Evolutionary conservation across 2,113 vertebrate genomes (phyloP).

Genomic region (Paraplagusia blochii): DNA sequence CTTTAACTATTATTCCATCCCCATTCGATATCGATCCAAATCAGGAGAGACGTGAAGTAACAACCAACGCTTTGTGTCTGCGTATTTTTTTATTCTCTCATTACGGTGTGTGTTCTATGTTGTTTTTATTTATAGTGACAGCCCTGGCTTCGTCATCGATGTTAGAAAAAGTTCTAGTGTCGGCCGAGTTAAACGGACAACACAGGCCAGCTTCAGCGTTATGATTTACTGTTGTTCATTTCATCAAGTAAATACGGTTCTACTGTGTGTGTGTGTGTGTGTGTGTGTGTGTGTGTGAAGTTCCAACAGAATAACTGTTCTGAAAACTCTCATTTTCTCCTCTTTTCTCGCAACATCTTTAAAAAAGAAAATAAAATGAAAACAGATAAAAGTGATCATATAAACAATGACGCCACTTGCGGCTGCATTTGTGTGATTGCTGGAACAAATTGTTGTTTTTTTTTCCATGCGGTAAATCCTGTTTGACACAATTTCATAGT

Average conservation of each 20-base stretch:
- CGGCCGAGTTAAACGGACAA: constrained; percentile 5
- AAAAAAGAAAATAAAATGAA: constrained; percentile 17
- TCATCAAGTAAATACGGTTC: constrained; percentile 58
- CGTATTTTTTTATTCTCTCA: constrained; percentile 40
- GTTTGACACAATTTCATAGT: constrained; percentile 68
- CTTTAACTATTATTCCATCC: constrained; percentile 52
- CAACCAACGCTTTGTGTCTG: constrained; percentile 48
- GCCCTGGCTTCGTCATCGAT: constrained; percentile 17
- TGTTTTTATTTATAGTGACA: constrained; percentile 63
- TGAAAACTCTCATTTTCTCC: constrained; percentile 29
- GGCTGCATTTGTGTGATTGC: constrained; percentile 39
- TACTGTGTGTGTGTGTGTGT: constrained; percentile 54
- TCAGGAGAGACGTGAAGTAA: constrained; percentile 30
- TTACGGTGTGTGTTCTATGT: constrained; percentile 25
- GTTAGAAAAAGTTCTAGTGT: constrained; percentile 8
- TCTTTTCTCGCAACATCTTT: constrained; percentile 39
- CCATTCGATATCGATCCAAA: constrained; percentile 34
- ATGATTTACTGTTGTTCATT: constrained; percentile 63
- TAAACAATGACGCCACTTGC: constrained; percentile 21
- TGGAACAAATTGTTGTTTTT: constrained; percentile 45
- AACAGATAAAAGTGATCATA: constrained; percentile 7
- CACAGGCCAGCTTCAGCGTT: constrained; percentile 7
- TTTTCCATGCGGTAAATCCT: constrained; percentile 59
- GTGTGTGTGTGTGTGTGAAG: constrained; percentile 50
- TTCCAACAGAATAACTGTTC: constrained; percentile 23